A percentile compares a stretch with the other conserved stretches of the same genome.
Evolutionary conservation across 2,113 vertebrate genomes (phyloP).

Genomic region (Gallinago undulata): DNA sequence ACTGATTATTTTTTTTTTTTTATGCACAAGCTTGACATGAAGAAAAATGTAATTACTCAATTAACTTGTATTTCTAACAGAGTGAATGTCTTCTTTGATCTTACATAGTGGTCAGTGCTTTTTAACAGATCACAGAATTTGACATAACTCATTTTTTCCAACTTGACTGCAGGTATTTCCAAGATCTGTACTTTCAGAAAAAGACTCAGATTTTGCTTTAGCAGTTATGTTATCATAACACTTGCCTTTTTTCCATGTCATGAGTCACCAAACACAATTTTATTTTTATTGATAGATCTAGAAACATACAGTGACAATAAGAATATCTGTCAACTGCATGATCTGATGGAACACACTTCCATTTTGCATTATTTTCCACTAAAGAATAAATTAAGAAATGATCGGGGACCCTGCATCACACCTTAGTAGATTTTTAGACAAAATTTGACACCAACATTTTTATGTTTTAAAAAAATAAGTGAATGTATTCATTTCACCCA

Average conservation of each 20-base stretch:
- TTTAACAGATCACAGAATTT: background rate
- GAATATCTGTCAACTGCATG: background rate
- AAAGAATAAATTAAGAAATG: background rate
- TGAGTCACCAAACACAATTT: background rate
- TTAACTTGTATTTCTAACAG: background rate
- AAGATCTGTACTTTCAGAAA: background rate
- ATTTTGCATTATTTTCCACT: background rate
- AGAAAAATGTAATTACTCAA: background rate
- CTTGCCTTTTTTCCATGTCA: background rate
- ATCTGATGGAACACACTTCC: background rate
- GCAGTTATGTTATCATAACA: background rate
- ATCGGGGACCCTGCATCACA: background rate
- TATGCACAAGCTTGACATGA: background rate
- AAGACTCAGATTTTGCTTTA: background rate
- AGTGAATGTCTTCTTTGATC: background rate
- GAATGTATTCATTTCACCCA: background rate
- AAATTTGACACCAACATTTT: background rate
- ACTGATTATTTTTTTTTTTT: background rate
- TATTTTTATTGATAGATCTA: background rate
- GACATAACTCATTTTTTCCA: background rate
- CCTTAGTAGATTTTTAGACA: background rate
- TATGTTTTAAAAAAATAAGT: background rate
- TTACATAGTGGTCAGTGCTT: background rate
- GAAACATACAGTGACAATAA: background rate
- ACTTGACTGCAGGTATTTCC: background rate